These are phyloP conservation scores for Sogatella furcifera DNA, from an alignment of 1,140 invertebrate genomes.

Conservation along the genomic window DNA sequence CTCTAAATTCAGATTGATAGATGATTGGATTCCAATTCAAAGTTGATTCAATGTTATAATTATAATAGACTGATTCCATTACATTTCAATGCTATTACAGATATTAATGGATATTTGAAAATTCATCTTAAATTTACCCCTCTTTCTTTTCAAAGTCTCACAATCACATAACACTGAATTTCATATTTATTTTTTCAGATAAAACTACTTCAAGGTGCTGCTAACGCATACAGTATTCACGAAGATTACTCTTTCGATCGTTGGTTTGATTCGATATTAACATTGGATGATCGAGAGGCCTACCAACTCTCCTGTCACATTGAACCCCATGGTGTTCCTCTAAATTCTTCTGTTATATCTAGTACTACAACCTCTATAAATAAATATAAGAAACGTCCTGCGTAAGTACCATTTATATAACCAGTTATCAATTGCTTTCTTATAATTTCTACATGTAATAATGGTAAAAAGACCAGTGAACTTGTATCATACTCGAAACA, in stretches of 20 bases:
- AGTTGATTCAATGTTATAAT: too few relatives aligned
- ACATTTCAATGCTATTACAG: too few relatives aligned
- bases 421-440: too few relatives aligned
- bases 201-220: conserved; percentile 91
- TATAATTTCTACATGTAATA: too few relatives aligned
- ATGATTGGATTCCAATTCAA: too few relatives aligned
- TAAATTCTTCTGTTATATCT: neutral
- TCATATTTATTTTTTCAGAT: conserved; percentile 44
- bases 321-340: conserved; percentile 49
- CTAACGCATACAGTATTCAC: conserved; percentile 86
- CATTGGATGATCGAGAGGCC: conserved; percentile 83
- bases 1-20: too few relatives aligned
- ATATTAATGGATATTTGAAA: too few relatives aligned
- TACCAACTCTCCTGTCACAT: conserved; percentile 86
- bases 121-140: too few relatives aligned
- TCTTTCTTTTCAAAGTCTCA: neutral
- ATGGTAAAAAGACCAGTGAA: too few relatives aligned
- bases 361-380: neutral
- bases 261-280: conserved; percentile 85
- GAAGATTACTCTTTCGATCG: conserved; percentile 74
- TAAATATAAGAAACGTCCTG: conserved; percentile 15
- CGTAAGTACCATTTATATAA: conserved; percentile 12
- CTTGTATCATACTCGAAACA: too few relatives aligned
- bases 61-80: too few relatives aligned
- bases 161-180: neutral